Percentiles rank a stretch among this genome's conserved stretches.
Evolutionary conservation across 2,888 invertebrate genomes (phyloP).

Genomic region (Ophion costatus): DNA sequence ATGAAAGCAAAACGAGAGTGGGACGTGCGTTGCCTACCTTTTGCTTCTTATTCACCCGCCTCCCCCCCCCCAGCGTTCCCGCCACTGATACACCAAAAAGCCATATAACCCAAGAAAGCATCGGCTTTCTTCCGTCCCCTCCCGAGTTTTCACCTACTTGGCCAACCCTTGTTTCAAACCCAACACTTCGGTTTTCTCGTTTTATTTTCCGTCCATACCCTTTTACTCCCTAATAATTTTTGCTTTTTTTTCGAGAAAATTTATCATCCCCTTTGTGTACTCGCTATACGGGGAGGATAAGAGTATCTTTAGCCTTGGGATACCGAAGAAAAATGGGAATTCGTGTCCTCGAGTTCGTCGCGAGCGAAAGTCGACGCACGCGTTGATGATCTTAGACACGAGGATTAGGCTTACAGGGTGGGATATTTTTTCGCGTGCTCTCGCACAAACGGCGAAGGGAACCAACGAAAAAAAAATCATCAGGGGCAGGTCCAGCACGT

Average conservation of each 20-base stretch:
- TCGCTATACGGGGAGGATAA: not conserved
- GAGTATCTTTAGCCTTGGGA: not conserved
- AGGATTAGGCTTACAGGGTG: slow-evolving; percentile 51
- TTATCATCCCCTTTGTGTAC: slow-evolving; percentile 11
- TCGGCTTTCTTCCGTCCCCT: slow-evolving; percentile 54
- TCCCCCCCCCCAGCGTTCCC: not conserved
- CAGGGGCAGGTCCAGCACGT: slow-evolving; percentile 70
- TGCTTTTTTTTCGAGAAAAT: slow-evolving; percentile 11
- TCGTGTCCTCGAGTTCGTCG: not conserved
- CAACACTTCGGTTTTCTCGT: slow-evolving; percentile 64
- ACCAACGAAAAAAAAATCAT: slow-evolving; percentile 20
- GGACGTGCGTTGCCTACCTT: slow-evolving; percentile 78
- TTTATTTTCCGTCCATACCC: slow-evolving; percentile 34
- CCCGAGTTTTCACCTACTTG: slow-evolving; percentile 43
- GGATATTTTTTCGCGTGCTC: slow-evolving; percentile 8
- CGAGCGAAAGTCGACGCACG: slow-evolving; percentile 20
- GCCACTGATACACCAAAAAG: not conserved
- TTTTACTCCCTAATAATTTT: slow-evolving; percentile 13
- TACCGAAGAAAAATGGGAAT: not conserved
- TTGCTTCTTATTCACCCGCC: slow-evolving; percentile 63
- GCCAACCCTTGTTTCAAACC: slow-evolving; percentile 69
- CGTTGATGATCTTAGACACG: slow-evolving; percentile 57
- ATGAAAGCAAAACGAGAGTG: slow-evolving; percentile 78
- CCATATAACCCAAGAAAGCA: slow-evolving; percentile 45
- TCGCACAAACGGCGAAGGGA: slow-evolving; percentile 14